A percentile compares a stretch with the other conserved stretches of the same genome.
phyloP scores from a whole-genome alignment of 2,888 invertebrate genomes.

The Lasioglossum leucozonium region DNA sequence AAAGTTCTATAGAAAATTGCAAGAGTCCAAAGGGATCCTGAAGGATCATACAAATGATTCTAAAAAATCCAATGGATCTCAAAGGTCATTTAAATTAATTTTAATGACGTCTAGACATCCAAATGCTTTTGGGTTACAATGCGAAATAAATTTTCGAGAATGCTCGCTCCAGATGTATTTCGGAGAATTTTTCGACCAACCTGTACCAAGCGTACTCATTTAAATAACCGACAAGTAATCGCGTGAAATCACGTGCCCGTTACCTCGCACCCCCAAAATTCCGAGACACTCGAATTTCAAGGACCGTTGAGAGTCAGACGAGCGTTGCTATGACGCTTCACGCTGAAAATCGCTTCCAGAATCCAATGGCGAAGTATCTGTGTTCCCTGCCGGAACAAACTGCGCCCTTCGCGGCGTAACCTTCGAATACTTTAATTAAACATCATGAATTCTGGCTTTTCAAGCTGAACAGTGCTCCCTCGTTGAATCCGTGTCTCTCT shows the following conservation, averaged over 20 bases:
- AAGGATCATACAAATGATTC: background rate
- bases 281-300: constrained; percentile 1
- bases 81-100: background rate
- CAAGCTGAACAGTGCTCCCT: background rate
- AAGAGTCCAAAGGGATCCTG: background rate
- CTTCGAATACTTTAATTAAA: constrained; percentile 34
- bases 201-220: background rate
- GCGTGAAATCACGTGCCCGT: background rate
- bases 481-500: background rate
- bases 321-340: background rate
- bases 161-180: background rate
- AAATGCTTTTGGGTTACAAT: background rate
- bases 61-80: background rate
- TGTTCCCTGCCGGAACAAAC: constrained; percentile 16
- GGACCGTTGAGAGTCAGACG: constrained; percentile 23
- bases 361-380: constrained; percentile 32
- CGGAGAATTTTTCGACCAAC: background rate
- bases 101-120: background rate
- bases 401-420: constrained; percentile 15
- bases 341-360: constrained; percentile 19
- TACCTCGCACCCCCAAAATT: constrained; percentile 20
- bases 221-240: constrained; percentile 24
- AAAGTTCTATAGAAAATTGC: background rate
- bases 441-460: constrained; percentile 4
- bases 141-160: background rate